These are phyloP conservation scores for Nematopogon swammerdamellus DNA, from an alignment of 2,888 invertebrate genomes.

Conservation along the genomic window DNA sequence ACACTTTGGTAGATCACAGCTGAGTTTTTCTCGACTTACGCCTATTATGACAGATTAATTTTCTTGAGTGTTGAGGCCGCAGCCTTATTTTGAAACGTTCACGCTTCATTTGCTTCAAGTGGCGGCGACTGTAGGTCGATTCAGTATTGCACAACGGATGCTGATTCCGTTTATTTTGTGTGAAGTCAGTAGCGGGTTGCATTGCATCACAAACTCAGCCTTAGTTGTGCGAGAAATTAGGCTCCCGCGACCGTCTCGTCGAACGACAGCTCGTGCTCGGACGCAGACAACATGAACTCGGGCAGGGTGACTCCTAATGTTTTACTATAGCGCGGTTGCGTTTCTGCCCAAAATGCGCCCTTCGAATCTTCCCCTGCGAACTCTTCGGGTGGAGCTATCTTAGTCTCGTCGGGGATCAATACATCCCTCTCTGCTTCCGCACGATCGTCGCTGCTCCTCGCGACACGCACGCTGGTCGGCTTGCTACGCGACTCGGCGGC, in stretches of 20 bases:
- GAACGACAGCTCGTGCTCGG: conserved; percentile 65
- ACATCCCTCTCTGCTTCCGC: conserved; percentile 21
- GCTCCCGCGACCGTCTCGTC: conserved; percentile 53
- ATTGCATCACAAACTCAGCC: neutral
- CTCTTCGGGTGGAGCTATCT: conserved; percentile 45
- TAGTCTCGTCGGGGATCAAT: conserved; percentile 29
- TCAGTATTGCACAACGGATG: neutral
- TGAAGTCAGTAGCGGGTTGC: neutral
- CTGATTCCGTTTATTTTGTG: neutral
- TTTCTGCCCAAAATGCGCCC: conserved; percentile 65
- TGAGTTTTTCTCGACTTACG: neutral
- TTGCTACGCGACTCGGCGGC: conserved; percentile 10
- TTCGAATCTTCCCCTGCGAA: conserved; percentile 54
- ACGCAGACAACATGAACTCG: conserved; percentile 64
- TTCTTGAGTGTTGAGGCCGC: neutral
- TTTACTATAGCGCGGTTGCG: conserved; percentile 62
- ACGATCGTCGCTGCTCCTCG: conserved; percentile 31
- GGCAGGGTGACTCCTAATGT: conserved; percentile 62
- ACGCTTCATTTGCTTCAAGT: neutral
- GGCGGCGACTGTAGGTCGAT: neutral
- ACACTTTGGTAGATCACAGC: neutral
- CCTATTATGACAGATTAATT: neutral
- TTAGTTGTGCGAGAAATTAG: conserved; percentile 16
- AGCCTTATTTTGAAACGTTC: neutral
- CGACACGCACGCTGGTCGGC: conserved; percentile 17